Evolutionary conservation across 2,797 vertebrate species (phyloP).

Genomic region (Pangasius larnaudii): DNA sequence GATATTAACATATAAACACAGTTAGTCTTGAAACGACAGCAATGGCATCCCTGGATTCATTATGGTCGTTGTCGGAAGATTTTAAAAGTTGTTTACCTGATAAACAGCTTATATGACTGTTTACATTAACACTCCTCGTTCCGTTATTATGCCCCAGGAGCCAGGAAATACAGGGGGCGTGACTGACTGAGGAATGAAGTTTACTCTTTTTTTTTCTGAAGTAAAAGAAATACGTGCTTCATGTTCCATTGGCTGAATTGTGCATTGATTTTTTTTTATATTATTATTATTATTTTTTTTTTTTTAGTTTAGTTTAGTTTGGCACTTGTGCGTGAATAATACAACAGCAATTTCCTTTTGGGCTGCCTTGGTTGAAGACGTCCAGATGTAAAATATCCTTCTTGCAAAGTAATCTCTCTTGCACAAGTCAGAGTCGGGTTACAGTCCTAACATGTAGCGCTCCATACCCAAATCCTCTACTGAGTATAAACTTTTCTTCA

Average conservation of each 20-base stretch:
- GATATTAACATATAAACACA: background rate
- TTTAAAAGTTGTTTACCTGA: background rate
- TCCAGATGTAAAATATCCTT: conserved; percentile 37
- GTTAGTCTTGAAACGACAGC: background rate
- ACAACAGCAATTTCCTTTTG: conserved; percentile 8
- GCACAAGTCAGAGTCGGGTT: background rate
- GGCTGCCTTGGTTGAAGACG: background rate
- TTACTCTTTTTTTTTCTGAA: background rate
- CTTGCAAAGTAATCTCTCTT: background rate
- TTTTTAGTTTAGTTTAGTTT: background rate
- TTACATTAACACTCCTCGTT: background rate
- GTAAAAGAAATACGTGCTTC: background rate
- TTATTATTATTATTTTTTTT: background rate
- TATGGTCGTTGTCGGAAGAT: background rate
- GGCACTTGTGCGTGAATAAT: background rate
- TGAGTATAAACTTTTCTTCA: background rate
- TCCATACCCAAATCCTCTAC: background rate
- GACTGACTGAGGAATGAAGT: background rate
- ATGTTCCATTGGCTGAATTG: background rate
- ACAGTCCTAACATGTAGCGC: background rate
- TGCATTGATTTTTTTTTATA: background rate
- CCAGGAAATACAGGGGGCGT: background rate
- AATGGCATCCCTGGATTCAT: background rate
- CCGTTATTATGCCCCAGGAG: background rate
- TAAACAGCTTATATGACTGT: background rate